Conservation (phyloP, 1,140 invertebrate genomes). For the Drosophila takahashii region DNA sequence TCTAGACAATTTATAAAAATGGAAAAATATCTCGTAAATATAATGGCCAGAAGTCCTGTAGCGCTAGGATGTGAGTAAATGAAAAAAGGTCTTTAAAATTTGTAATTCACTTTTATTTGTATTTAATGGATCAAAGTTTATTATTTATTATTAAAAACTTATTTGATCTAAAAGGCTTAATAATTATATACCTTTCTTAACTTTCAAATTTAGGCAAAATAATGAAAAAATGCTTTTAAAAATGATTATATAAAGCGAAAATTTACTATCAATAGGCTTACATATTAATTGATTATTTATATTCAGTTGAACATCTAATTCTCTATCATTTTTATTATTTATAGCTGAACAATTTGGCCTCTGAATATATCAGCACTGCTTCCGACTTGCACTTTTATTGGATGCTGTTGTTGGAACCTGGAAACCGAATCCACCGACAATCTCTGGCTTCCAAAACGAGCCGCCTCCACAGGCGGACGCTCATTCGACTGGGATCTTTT, state of each 20-base stretch:
- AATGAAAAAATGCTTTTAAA: too few species aligned
- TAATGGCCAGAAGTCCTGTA: too few species aligned
- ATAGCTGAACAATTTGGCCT: neutral
- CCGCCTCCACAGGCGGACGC: conserved; percentile 69
- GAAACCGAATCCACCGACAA: conserved; percentile 41
- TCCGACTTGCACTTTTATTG: conserved; percentile 57
- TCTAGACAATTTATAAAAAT: neutral
- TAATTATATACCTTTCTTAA: too few species aligned
- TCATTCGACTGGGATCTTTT: conserved; percentile 76
- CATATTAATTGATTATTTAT: too few species aligned
- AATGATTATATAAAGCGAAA: too few species aligned
- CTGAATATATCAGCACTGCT: conserved; percentile 9
- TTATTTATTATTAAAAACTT: too few species aligned
- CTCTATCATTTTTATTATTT: neutral
- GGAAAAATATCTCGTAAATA: neutral
- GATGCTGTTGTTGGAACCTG: conserved; percentile 50
- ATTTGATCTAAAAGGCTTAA: too few species aligned
- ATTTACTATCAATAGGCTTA: too few species aligned
- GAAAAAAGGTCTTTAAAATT: too few species aligned
- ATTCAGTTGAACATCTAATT: neutral
- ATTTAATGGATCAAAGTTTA: too few species aligned
- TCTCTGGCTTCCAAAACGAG: conserved; percentile 39
- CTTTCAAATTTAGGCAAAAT: too few species aligned
- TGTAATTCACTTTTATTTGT: too few species aligned
- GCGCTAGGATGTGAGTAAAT: neutral